Conservation (phyloP, 1,140 invertebrate species). For the Triops cancriformis region DNA sequence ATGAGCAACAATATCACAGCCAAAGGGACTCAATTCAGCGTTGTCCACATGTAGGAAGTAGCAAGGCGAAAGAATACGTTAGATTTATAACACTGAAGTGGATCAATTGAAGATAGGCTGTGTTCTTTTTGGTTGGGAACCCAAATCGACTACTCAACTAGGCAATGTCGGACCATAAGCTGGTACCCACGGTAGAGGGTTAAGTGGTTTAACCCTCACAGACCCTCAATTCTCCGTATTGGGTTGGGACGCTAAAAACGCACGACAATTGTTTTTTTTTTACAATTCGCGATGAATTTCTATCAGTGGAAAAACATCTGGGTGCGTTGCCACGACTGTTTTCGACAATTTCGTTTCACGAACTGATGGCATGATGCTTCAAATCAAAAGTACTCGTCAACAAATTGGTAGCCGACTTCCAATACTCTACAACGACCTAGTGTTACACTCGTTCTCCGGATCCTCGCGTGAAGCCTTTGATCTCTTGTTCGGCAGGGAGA, state of each 20-base stretch:
- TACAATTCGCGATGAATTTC: no score
- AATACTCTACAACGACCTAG: background rate
- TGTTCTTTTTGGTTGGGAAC: background rate
- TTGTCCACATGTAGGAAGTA: background rate
- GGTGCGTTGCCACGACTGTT: no score
- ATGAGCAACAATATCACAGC: constrained; percentile 13
- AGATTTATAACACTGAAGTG: background rate
- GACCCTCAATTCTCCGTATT: no score
- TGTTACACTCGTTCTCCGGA: background rate
- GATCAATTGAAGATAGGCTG: background rate
- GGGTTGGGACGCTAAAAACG: no score
- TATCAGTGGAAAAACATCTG: no score
- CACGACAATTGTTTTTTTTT: no score
- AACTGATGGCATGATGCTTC: no score
- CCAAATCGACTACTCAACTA: no score
- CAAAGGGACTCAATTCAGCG: background rate
- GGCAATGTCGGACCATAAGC: no score
- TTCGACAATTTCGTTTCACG: no score
- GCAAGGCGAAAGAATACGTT: background rate
- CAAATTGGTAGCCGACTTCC: background rate
- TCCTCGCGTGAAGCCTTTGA: background rate
- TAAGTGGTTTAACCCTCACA: no score
- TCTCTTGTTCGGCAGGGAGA: background rate
- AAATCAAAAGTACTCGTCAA: background rate
- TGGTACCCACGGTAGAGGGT: no score